Conservation (phyloP, 2,113 vertebrate species). For the Microcebus lehilahytsara region DNA sequence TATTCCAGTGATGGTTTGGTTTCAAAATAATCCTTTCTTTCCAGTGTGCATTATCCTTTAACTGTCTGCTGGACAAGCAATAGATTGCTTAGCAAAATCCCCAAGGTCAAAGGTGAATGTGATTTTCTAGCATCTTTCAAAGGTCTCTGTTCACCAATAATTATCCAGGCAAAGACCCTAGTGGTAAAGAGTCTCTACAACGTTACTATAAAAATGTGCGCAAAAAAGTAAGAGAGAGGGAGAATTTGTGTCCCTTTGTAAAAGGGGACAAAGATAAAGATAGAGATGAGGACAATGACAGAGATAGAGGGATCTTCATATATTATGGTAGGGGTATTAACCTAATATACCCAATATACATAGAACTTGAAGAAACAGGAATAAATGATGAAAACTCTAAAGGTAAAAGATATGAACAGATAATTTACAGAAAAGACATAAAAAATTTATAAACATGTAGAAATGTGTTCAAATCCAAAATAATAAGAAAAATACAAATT, state of each 20-base stretch:
- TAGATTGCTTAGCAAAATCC: background rate
- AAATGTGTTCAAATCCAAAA: background rate
- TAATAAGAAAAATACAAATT: conserved; percentile 24
- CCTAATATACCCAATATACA: background rate
- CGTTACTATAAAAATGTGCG: background rate
- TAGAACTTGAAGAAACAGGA: background rate
- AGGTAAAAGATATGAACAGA: background rate
- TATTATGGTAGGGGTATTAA: background rate
- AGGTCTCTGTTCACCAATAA: background rate
- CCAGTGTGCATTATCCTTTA: background rate
- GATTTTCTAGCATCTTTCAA: background rate
- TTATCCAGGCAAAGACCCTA: background rate
- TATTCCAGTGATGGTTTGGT: background rate
- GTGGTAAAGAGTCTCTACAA: background rate
- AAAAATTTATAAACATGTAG: background rate
- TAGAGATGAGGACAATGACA: background rate
- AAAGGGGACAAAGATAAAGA: background rate
- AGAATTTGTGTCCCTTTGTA: background rate
- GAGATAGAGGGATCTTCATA: background rate
- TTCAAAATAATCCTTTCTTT: background rate
- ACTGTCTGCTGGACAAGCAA: background rate
- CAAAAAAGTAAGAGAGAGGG: background rate
- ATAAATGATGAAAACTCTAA: background rate
- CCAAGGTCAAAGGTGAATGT: background rate
- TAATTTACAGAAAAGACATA: background rate